These are phyloP conservation scores for Craseonycteris thonglongyai DNA, from an alignment of 2,113 vertebrate genomes.

Conservation along the genomic window DNA sequence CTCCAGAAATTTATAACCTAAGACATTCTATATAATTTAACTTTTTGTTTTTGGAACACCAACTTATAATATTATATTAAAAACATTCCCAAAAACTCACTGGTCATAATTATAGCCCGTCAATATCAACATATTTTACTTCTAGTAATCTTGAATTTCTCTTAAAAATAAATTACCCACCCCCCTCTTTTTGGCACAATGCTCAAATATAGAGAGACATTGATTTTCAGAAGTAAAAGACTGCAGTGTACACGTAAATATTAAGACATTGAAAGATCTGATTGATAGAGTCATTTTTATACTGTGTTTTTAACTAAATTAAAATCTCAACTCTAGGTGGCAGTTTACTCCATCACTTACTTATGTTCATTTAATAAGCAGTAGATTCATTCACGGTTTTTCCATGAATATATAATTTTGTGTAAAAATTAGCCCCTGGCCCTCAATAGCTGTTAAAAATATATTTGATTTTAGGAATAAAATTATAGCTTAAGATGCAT, in stretches of 20 bases:
- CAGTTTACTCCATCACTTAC: conserved; percentile 79
- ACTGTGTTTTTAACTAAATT: conserved; percentile 45
- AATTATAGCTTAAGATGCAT: conserved; percentile 53
- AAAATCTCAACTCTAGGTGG: conserved; percentile 82
- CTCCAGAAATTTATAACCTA: not conserved
- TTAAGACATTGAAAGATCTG: not conserved
- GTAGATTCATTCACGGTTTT: conserved; percentile 73
- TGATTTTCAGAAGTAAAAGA: not conserved
- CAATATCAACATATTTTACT: not conserved
- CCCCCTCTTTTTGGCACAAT: not conserved
- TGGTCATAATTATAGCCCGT: not conserved
- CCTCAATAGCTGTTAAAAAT: conserved; percentile 65
- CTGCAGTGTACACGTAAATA: not conserved
- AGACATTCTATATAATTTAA: not conserved
- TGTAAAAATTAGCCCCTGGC: conserved; percentile 66
- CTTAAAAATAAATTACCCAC: not conserved
- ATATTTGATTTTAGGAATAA: conserved; percentile 62
- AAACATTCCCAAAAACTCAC: not conserved
- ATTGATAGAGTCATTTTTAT: not conserved
- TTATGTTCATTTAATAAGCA: conserved; percentile 45
- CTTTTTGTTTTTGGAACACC: not conserved
- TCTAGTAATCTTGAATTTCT: not conserved
- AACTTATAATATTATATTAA: not conserved
- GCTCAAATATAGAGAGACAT: not conserved
- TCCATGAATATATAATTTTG: conserved; percentile 68